Evolutionary conservation across 2,113 vertebrate genomes (phyloP).

Genomic region (Labrus mixtus): DNA sequence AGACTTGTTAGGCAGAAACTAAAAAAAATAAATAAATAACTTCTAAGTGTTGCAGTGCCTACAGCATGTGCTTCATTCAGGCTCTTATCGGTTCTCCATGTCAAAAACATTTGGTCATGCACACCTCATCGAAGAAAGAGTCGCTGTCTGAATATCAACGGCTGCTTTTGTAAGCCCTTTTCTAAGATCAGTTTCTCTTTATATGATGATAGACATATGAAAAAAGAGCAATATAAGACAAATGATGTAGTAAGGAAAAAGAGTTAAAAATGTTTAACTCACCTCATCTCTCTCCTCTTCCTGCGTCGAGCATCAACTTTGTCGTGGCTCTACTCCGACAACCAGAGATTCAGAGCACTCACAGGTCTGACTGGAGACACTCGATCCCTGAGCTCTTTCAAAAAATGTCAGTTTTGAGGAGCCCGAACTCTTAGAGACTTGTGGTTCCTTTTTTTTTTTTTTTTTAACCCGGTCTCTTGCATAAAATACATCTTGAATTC

Average conservation of each 20-base stretch:
- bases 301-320: background rate
- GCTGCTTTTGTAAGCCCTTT: background rate
- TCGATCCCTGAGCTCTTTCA: background rate
- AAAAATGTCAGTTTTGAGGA: background rate
- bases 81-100: conserved; percentile 41
- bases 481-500: background rate
- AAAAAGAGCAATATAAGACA: background rate
- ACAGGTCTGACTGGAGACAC: background rate
- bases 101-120: conserved; percentile 51
- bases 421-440: too few relatives aligned
- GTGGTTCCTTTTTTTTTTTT: too few relatives aligned
- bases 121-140: background rate
- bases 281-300: conserved; percentile 25
- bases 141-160: background rate
- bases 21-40: background rate
- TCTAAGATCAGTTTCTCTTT: background rate
- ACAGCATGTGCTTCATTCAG: conserved; percentile 5
- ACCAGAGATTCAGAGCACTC: background rate
- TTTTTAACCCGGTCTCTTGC: too few relatives aligned
- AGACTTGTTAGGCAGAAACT: background rate
- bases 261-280: conserved; percentile 8
- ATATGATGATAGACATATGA: background rate
- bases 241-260: background rate
- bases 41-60: background rate
- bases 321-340: conserved; percentile 7